Evolutionary conservation across 2,888 invertebrate species (phyloP).

Genomic region (Isoperla grammatica): DNA sequence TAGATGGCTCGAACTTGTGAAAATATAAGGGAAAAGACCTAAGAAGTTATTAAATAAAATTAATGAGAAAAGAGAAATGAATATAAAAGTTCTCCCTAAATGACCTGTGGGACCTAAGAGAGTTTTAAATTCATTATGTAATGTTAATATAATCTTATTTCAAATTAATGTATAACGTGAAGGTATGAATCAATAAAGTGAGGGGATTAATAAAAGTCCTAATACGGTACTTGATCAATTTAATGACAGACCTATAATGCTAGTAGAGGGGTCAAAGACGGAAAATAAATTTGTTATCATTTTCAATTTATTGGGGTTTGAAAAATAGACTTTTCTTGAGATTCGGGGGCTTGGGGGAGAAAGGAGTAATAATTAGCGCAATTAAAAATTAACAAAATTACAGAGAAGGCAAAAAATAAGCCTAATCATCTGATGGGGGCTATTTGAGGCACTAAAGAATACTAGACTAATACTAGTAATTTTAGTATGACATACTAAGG

Average conservation of each 20-base stretch:
- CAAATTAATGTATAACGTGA: conserved; percentile 49
- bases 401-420: conserved; percentile 42
- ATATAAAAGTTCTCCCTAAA: conserved; percentile 51
- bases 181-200: conserved; percentile 51
- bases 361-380: conserved; percentile 50
- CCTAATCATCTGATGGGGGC: conserved; percentile 52
- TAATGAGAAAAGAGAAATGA: conserved; percentile 53
- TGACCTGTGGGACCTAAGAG: conserved; percentile 44
- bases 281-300: conserved; percentile 65
- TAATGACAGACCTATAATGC: conserved; percentile 48
- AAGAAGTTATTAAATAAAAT: conserved; percentile 63
- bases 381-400: conserved; percentile 49
- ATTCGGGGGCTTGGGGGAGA: conserved; percentile 37
- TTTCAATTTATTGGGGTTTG: conserved; percentile 47
- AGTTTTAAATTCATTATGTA: conserved; percentile 56
- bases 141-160: conserved; percentile 46
- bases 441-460: conserved; percentile 66
- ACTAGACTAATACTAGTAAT: conserved; percentile 50
- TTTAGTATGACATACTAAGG: conserved; percentile 63
- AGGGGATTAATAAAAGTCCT: conserved; percentile 49
- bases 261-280: conserved; percentile 58
- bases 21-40: conserved; percentile 65
- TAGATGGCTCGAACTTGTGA: conserved; percentile 62
- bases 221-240: conserved; percentile 57
- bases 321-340: conserved; percentile 37